Evolutionary conservation across 2,888 invertebrate genomes (phyloP), one percentile per base, ranked within the genome.

Genomic region (Apoda limacodes): DNA sequence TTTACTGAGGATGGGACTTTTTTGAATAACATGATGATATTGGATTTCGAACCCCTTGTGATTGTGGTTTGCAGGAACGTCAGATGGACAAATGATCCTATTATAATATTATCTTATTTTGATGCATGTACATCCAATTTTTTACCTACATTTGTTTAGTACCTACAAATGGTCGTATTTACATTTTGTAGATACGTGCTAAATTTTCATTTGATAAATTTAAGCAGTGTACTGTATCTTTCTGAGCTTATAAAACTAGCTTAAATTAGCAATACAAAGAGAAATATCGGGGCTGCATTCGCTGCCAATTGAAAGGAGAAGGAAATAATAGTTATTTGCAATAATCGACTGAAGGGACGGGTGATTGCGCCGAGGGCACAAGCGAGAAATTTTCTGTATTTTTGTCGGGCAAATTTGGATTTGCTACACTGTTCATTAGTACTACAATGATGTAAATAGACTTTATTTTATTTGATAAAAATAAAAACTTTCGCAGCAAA

Each of bases 271-370:
- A 74, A 56, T 55, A 58, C 56, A 58, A 58, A 58, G 57, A 43
- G 45, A 45, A 48, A 45, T 45, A 45, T 43, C 45, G 52, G 54
- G 49, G 40, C 52, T 53, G 60, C 53, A 58, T 60, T 66, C 56
- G 57, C 49, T 53, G 66, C 59, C 69, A 65, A 69, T 69, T 71
- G 69, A 69, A 69, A 61, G 65, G 66, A 56, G 66, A 66, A 53
- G 55, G 49, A 61, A 66, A 71, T 72, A 71, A 72, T 71, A 72
- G 72, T 72, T 72, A 66, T 66, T 66, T 64, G 61, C 62, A 54
- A 63, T 65, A 80, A 78, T 80, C 76, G 71, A 50, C 60, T 61
- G 67, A 67, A 71, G 76, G 80, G 78, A 72, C 55, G 75, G 61
- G 61, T 78, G 76, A 78, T 78, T 78, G 74, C 71, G 68, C 75